phyloP scores from a whole-genome alignment of 2,113 vertebrate genomes.

The Columbina picui region DNA sequence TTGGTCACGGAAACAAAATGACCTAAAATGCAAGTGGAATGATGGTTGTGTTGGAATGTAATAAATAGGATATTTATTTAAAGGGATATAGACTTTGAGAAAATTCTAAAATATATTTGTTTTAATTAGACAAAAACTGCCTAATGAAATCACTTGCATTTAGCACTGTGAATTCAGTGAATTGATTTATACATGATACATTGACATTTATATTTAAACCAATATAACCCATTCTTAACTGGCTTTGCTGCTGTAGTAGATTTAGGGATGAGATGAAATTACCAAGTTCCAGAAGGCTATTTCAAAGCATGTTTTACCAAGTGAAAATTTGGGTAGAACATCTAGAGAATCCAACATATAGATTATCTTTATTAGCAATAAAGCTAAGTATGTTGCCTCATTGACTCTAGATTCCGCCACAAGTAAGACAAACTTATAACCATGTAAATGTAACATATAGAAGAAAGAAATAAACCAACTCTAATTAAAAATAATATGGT shows the following conservation, averaged over 20 bases:
- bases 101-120: background rate
- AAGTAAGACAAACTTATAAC: background rate
- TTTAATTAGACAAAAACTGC: constrained; percentile 9
- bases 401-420: background rate
- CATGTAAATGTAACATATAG: background rate
- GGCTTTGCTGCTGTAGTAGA: constrained; percentile 18
- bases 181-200: constrained; percentile 17
- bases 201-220: constrained; percentile 51
- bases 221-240: constrained; percentile 15
- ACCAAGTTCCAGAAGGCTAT: background rate
- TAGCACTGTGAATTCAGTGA: background rate
- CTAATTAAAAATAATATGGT: background rate
- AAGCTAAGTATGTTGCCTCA: background rate
- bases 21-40: background rate
- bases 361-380: constrained; percentile 11
- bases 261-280: background rate
- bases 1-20: constrained; percentile 26
- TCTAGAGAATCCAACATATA: background rate
- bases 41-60: background rate
- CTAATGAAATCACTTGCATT: constrained; percentile 6
- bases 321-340: background rate
- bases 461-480: background rate
- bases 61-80: background rate
- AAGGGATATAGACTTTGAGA: background rate
- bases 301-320: background rate